Conservation (phyloP, 2,888 invertebrate species). For the Anagyrus pseudococci region DNA sequence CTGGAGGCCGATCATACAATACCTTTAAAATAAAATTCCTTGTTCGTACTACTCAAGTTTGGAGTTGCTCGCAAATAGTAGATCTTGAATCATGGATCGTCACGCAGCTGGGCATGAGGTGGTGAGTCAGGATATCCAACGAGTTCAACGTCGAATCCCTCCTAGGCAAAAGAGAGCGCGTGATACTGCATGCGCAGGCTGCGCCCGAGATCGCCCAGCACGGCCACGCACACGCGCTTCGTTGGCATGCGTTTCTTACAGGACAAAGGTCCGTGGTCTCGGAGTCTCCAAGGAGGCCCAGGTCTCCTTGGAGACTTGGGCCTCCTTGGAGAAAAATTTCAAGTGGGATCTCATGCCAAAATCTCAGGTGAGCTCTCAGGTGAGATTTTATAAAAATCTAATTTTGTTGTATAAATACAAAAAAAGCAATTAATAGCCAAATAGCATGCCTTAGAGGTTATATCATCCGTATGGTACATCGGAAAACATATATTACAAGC, state of each 20-base stretch:
- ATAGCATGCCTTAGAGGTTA: too few relatives aligned
- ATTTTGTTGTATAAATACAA: too few relatives aligned
- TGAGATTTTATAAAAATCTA: too few relatives aligned
- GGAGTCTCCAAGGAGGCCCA: too few relatives aligned
- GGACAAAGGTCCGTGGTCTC: too few relatives aligned
- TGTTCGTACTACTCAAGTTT: constrained; percentile 64
- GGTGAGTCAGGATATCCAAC: constrained; percentile 82
- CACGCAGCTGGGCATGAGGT: constrained; percentile 70
- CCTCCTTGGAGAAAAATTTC: too few relatives aligned
- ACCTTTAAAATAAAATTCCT: constrained; percentile 62
- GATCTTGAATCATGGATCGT: constrained; percentile 68
- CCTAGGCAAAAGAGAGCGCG: constrained; percentile 83
- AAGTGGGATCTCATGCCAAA: too few relatives aligned
- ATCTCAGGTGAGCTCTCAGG: too few relatives aligned
- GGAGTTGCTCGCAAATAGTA: constrained; percentile 71
- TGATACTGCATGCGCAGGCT: constrained; percentile 99
- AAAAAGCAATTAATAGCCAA: too few relatives aligned
- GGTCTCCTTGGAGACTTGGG: too few relatives aligned
- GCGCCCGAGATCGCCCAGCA: constrained; percentile 94
- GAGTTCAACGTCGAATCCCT: constrained; percentile 82
- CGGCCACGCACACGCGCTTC: constrained; percentile 79
- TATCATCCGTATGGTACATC: too few relatives aligned
- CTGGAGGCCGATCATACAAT: constrained; percentile 90
- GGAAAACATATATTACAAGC: too few relatives aligned
- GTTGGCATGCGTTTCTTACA: constrained; percentile 41